A percentile compares a stretch with the other conserved stretches of the same genome.
These are phyloP conservation scores for Caenorhabditis briggsae DNA, from an alignment of 1,140 invertebrate species.

Conservation along the genomic window DNA sequence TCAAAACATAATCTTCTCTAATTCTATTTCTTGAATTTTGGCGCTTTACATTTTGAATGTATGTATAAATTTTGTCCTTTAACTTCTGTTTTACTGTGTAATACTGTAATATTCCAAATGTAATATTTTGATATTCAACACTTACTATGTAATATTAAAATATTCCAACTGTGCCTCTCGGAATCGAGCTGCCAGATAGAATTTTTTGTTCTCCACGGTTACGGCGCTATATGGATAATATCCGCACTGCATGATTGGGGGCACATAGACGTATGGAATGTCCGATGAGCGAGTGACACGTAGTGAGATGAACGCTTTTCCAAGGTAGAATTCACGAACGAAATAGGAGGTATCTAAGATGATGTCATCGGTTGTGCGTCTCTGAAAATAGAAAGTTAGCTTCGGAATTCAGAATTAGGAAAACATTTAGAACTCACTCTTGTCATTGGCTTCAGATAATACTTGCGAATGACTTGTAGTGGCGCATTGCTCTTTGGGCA, in stretches of 20 bases:
- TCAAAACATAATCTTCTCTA: no score
- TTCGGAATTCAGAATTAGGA: neutral
- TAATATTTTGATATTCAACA: neutral
- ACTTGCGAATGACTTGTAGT: no score
- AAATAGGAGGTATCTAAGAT: slow-evolving; percentile 3
- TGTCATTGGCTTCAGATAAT: neutral
- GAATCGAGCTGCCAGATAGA: neutral
- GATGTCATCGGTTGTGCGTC: neutral
- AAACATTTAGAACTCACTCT: neutral
- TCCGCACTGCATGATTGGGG: neutral
- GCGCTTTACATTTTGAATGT: no score
- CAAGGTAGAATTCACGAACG: neutral
- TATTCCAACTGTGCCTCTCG: slow-evolving; percentile 9
- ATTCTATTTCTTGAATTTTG: no score
- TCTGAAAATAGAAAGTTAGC: neutral
- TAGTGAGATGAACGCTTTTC: neutral
- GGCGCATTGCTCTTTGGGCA: no score
- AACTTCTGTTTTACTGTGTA: no score
- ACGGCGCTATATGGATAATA: neutral
- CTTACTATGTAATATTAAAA: slow-evolving; percentile 6
- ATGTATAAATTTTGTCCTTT: no score
- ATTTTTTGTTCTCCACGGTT: neutral
- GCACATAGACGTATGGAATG: neutral
- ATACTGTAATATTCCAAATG: no score
- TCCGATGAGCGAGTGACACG: slow-evolving; percentile 8